Conservation (phyloP, 1,140 invertebrate species). For the Piezodorus guildinii region DNA sequence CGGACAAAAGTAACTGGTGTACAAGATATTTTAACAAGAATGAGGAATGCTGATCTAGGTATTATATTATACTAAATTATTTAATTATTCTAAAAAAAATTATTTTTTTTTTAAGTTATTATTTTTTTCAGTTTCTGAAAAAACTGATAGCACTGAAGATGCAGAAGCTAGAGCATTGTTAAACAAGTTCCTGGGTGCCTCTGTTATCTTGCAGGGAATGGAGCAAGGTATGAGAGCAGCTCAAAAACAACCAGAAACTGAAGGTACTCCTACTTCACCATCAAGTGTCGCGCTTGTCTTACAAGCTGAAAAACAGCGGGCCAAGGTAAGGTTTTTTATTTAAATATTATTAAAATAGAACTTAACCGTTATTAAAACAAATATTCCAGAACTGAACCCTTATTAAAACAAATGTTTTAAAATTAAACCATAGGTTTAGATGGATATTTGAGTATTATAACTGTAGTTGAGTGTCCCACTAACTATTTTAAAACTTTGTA, state of each 20-base stretch:
- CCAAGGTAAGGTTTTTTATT: slow-evolving; percentile 25
- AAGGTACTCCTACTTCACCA: slow-evolving; percentile 15
- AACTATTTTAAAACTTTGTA: too few relatives aligned
- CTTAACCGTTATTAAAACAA: too few relatives aligned
- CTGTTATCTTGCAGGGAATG: slow-evolving; percentile 58
- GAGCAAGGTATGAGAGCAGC: slow-evolving; percentile 35
- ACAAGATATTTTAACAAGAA: slow-evolving; percentile 56
- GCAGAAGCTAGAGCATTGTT: slow-evolving; percentile 55
- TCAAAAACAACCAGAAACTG: background rate
- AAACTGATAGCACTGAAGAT: slow-evolving; percentile 49
- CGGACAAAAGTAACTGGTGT: slow-evolving; percentile 53
- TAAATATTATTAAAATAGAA: too few relatives aligned
- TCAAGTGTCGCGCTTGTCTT: slow-evolving; percentile 30
- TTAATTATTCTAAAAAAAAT: background rate
- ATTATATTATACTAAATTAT: slow-evolving; percentile 4
- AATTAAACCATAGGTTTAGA: too few relatives aligned
- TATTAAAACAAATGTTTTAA: too few relatives aligned
- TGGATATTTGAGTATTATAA: too few relatives aligned
- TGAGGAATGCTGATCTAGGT: slow-evolving; percentile 60
- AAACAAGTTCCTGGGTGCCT: slow-evolving; percentile 67
- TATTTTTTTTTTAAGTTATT: background rate
- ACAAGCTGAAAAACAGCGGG: slow-evolving; percentile 31
- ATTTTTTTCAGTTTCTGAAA: slow-evolving; percentile 40
- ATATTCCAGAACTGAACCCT: too few relatives aligned
- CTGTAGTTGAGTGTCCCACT: too few relatives aligned